Conservation (phyloP, 2,797 vertebrate genomes). For the Nasua narica region DNA sequence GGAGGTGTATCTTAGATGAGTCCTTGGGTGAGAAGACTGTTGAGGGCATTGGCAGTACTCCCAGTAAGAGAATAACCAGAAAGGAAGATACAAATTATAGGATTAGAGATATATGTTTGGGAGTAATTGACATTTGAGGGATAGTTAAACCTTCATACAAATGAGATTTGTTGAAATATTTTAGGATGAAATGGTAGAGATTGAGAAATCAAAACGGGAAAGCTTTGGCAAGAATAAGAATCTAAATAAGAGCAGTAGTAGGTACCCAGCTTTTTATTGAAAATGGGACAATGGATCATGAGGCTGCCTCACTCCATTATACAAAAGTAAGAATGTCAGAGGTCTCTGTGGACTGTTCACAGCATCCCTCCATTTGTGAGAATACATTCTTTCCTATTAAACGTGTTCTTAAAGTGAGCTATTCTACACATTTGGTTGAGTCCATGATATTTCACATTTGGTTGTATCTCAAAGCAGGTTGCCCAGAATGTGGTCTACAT, state of each 20-base stretch:
- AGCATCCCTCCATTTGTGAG: background rate
- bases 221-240: background rate
- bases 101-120: background rate
- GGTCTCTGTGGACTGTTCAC: accelerated
- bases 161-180: background rate
- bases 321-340: background rate
- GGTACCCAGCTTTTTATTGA: background rate
- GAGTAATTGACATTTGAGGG: background rate
- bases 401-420: background rate
- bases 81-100: background rate
- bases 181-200: background rate
- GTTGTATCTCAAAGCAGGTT: background rate
- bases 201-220: background rate
- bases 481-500: background rate
- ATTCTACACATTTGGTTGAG: background rate
- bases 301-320: background rate
- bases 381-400: background rate
- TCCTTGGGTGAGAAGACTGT: background rate
- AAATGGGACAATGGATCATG: no score
- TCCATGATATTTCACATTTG: background rate
- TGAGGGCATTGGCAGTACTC: accelerated
- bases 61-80: background rate
- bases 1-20: accelerated
- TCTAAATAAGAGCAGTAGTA: background rate
- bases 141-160: background rate